Evolutionary conservation across 2,113 vertebrate species (phyloP).

Genomic region (Gobiocypris rarus): DNA sequence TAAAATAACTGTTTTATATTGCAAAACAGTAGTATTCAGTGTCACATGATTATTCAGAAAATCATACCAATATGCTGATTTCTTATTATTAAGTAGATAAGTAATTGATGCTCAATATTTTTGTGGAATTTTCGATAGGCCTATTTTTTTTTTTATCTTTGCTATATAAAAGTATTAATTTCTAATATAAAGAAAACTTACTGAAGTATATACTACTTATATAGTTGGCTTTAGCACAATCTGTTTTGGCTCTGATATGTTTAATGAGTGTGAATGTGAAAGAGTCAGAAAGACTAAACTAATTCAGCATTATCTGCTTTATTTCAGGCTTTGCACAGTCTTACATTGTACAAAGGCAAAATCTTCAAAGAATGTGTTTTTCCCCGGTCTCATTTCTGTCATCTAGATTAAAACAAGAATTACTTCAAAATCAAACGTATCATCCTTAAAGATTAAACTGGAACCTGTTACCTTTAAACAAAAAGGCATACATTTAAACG

Average conservation of each 20-base stretch:
- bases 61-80: neutral
- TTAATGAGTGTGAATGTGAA: neutral
- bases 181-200: neutral
- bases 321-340: conserved; percentile 49
- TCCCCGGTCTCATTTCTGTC: neutral
- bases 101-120: too few species aligned
- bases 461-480: conserved; percentile 7
- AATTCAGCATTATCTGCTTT: conserved; percentile 41
- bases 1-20: neutral
- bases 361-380: neutral
- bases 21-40: too few species aligned
- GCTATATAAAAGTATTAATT: neutral
- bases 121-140: neutral
- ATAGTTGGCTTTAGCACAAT: neutral
- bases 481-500: neutral
- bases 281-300: neutral
- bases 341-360: conserved; percentile 50
- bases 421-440: conserved; percentile 5
- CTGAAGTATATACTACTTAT: too few species aligned
- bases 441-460: neutral
- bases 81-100: neutral
- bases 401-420: conserved; percentile 8
- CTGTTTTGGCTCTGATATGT: neutral
- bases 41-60: neutral
- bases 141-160: neutral